Conservation (phyloP, 2,888 invertebrate species). For the Caenorhabditis uteleia region DNA sequence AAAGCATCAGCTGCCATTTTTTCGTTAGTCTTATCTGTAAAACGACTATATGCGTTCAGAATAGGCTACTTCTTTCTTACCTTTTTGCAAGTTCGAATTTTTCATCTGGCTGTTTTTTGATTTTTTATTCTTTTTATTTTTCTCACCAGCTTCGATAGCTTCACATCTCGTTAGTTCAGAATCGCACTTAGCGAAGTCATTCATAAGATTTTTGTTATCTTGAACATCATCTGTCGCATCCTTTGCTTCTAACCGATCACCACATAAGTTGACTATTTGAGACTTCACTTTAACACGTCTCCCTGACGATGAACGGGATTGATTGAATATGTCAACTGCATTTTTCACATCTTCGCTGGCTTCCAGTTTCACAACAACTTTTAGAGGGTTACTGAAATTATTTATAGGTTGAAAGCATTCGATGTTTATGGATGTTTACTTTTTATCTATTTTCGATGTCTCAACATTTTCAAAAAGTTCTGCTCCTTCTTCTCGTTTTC, state of each 20-base stretch:
- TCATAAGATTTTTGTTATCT: background rate
- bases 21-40: too few relatives aligned
- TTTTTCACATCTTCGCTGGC: conserved; percentile 16
- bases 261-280: conserved; percentile 11
- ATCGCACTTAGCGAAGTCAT: background rate
- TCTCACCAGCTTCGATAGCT: conserved; percentile 10
- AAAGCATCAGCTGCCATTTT: too few relatives aligned
- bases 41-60: too few relatives aligned
- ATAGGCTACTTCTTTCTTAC: too few relatives aligned
- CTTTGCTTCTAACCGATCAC: conserved; percentile 2
- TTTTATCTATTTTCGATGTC: background rate
- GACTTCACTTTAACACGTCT: conserved; percentile 21
- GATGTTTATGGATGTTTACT: background rate
- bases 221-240: background rate
- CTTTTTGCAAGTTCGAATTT: too few relatives aligned
- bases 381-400: conserved; percentile 2
- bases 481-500: conserved; percentile 11
- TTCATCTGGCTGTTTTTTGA: background rate
- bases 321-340: conserved; percentile 15
- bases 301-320: conserved; percentile 17
- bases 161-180: conserved; percentile 15
- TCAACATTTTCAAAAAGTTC: conserved; percentile 6
- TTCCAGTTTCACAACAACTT: conserved; percentile 7
- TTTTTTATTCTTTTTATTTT: conserved; percentile 11
- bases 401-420: background rate